Conservation (phyloP, 2,888 invertebrate species). For the Pyrgus malvae region DNA sequence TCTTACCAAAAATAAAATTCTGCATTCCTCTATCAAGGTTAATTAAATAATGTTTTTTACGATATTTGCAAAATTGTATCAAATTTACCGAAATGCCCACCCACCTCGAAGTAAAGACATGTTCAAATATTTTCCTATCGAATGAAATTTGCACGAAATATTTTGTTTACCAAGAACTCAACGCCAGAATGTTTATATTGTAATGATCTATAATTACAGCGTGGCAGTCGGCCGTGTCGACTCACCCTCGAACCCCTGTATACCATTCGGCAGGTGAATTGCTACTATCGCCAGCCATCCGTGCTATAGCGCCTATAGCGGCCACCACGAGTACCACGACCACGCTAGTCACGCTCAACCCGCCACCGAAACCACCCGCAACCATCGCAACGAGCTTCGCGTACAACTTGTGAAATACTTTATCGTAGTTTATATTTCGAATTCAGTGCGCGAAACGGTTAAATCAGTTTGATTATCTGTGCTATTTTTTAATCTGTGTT, state of each 20-base stretch:
- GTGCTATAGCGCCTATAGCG: not conserved
- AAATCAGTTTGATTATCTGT: conserved; percentile 3
- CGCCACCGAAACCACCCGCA: conserved; percentile 21
- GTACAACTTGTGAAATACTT: conserved; percentile 24
- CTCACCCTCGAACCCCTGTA: conserved; percentile 27
- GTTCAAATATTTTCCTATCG: not conserved
- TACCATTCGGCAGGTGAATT: conserved; percentile 25
- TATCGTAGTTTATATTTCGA: conserved; percentile 20
- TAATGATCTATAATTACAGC: conserved; percentile 33
- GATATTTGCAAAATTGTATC: too few relatives aligned
- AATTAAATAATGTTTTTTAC: too few relatives aligned
- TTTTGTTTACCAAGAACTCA: conserved; percentile 11
- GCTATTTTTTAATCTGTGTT: conserved; percentile 20
- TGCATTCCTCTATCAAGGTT: too few relatives aligned
- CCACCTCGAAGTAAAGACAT: not conserved
- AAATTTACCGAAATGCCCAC: too few relatives aligned
- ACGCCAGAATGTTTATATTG: conserved; percentile 32
- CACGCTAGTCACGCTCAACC: conserved; percentile 9
- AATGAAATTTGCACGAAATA: not conserved
- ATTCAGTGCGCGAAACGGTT: conserved; percentile 26
- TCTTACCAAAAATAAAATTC: too few relatives aligned
- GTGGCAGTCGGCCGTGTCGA: conserved; percentile 30
- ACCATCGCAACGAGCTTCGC: conserved; percentile 24
- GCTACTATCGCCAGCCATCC: conserved; percentile 24
- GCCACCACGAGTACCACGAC: not conserved